Percentiles rank a stretch among this genome's conserved stretches.
Conservation (phyloP, 2,113 vertebrate species). For the Buteo buteo region DNA sequence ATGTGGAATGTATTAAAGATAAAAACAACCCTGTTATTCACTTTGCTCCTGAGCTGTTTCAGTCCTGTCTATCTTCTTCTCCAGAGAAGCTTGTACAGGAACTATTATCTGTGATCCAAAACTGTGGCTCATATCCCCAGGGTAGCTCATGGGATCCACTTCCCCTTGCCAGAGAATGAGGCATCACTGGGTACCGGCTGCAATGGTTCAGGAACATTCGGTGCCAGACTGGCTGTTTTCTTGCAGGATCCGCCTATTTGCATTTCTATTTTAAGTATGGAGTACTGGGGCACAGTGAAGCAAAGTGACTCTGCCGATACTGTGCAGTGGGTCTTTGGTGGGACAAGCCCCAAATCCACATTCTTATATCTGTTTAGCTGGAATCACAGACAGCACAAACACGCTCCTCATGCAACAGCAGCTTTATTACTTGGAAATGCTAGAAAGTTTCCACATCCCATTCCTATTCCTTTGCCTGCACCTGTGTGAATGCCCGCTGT, state of each 20-base stretch:
- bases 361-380: background rate
- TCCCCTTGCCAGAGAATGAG: background rate
- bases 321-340: background rate
- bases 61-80: background rate
- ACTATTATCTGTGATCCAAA: background rate
- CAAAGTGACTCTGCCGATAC: background rate
- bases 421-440: conserved; percentile 4
- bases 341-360: background rate
- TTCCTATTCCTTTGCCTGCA: background rate
- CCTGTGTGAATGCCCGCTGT: conserved; percentile 20
- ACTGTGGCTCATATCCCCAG: background rate
- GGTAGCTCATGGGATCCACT: background rate
- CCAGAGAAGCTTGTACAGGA: background rate
- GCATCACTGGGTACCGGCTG: background rate
- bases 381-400: background rate
- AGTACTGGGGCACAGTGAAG: background rate
- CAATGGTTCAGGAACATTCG: background rate
- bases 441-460: background rate
- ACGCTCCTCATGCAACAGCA: background rate
- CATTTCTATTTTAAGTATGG: background rate
- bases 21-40: background rate
- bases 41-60: background rate
- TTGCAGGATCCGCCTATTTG: background rate
- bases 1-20: background rate
- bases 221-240: background rate